Conservation (phyloP, 2,888 invertebrate genomes). For the Atherix ibis region DNA sequence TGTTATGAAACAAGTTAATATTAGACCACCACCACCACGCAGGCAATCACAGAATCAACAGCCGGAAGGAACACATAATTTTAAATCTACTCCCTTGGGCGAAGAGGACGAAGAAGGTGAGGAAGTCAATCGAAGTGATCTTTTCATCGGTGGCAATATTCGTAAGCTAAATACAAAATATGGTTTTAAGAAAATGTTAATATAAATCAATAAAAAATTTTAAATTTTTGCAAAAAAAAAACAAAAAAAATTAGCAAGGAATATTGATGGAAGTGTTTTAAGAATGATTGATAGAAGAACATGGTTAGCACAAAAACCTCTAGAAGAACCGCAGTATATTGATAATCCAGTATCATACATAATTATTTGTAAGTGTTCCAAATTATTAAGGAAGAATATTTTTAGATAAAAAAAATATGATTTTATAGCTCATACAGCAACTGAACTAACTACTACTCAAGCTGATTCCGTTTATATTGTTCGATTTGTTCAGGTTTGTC, state of each 20-base stretch:
- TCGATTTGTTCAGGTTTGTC: conserved; percentile 32
- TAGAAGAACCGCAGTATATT: conserved; percentile 22
- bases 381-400: no score
- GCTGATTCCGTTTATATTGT: conserved; percentile 33
- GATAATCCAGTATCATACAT: conserved; percentile 33
- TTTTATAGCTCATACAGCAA: conserved; percentile 36
- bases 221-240: neutral
- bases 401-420: no score
- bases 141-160: conserved; percentile 18
- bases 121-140: conserved; percentile 18
- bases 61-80: neutral
- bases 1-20: neutral
- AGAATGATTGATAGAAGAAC: conserved; percentile 25
- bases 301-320: conserved; percentile 36
- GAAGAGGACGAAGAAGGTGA: conserved; percentile 14
- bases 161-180: neutral
- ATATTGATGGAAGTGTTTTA: conserved; percentile 19
- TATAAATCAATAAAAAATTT: neutral
- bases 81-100: neutral
- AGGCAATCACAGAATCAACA: neutral
- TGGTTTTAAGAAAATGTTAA: neutral
- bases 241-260: no score
- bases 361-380: conserved; percentile 32
- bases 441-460: conserved; percentile 33
- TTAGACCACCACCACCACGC: neutral